Evolutionary conservation across 2,113 vertebrate species (phyloP).

Genomic region (Dipodomys ordii): DNA sequence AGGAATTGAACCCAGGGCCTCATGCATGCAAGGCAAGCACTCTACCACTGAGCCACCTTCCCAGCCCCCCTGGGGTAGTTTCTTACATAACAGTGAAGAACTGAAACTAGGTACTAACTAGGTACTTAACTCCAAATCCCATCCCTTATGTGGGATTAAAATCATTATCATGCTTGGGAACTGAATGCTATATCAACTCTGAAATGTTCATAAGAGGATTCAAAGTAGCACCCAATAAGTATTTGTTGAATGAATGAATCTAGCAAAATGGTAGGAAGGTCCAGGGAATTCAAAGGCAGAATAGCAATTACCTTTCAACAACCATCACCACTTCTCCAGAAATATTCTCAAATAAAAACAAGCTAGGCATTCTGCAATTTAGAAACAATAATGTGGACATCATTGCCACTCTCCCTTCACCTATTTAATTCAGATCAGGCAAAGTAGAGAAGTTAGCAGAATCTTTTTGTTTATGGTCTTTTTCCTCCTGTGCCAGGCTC

Average conservation of each 20-base stretch:
- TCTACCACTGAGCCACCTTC: no score
- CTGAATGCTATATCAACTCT: background rate
- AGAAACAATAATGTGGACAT: background rate
- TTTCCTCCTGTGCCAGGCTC: no score
- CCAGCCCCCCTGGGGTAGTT: background rate
- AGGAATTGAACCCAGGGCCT: no score
- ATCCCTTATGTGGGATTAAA: background rate
- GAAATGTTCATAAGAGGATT: background rate
- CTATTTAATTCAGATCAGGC: constrained; percentile 21
- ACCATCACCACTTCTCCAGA: background rate
- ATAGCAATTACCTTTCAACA: constrained; percentile 34
- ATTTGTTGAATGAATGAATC: constrained; percentile 17
- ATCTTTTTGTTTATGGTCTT: background rate
- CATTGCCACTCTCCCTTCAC: background rate
- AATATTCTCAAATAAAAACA: background rate
- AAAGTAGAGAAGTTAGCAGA: constrained; percentile 53
- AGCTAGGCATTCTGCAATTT: background rate
- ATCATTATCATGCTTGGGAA: background rate
- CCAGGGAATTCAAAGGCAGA: constrained; percentile 37
- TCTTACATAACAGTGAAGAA: constrained; percentile 3
- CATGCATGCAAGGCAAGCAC: no score
- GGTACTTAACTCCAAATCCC: background rate
- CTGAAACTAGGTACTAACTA: background rate
- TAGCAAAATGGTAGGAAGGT: background rate
- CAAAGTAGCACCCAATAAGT: background rate